Evolutionary conservation across 2,888 invertebrate species (phyloP), one percentile per base, ranked within the genome.

Genomic region (Lasioglossum figueresi): DNA sequence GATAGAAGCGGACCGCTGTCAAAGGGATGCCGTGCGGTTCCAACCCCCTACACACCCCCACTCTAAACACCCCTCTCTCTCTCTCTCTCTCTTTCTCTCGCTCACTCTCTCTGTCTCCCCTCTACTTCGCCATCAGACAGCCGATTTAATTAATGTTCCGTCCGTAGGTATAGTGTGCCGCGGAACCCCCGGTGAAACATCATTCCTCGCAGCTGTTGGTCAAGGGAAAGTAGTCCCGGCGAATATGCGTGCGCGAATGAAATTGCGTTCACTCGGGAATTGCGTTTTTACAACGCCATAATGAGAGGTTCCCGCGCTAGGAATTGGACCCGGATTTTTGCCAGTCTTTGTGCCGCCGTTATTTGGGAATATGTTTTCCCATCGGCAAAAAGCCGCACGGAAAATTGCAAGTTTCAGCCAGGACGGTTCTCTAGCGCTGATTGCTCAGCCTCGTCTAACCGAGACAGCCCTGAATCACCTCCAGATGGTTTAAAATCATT

Each of bases 91-190:
- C 75, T 77, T 75, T 74, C 76, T 66, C 43, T 14, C n/a, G 40
- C 75, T 43, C 43, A 5, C 31, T 40, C 40, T 52, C 76, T 12
- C 56, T n/a, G 31, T 27, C 23, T 10, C 76, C 78, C 37, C 81
- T 76, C 71, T 81, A 77, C 83, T 76, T 31, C 72, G 75, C 59
- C 80, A 75, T 71, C 76, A 78, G 56, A 78, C 76, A 83, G 87
- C 83, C 90, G 89, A 92, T 92, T 92, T 92, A 92, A 92, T 92
- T 92, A 92, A 90, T 90, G 87, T 86, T 89, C 87, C 88, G 76
- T 86, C 84, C 86, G 87, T 88, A 89, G 80, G 73, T 79, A 79
- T 48, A 71, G 76, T n/a, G 40, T 5, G 34, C 70, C 79, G 48
- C 73, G 79, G 82, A 78, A 80, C 85, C 82, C 63, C 84, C 40